Conservation (phyloP, 2,797 vertebrate species). For the Ctenosaura bakeri region DNA sequence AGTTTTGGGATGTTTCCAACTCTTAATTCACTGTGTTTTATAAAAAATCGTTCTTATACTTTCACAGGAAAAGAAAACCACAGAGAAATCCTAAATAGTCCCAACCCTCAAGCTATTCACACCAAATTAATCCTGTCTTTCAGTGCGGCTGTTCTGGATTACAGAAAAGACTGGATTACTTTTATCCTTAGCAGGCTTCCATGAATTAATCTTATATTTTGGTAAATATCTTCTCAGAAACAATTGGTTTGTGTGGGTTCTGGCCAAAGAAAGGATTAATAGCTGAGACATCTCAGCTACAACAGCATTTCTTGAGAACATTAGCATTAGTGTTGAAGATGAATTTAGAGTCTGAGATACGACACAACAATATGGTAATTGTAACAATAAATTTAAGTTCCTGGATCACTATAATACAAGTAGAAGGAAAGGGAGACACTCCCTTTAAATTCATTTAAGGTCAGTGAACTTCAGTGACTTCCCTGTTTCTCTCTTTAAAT, state of each 20-base stretch:
- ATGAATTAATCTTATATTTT: background rate
- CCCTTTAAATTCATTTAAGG: constrained; percentile 44
- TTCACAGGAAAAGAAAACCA: background rate
- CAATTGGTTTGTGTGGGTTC: background rate
- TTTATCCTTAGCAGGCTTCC: background rate
- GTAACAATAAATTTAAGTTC: background rate
- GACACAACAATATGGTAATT: background rate
- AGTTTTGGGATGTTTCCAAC: background rate
- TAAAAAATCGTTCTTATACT: background rate
- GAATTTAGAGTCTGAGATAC: background rate
- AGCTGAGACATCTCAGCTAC: background rate
- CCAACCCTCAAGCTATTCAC: background rate
- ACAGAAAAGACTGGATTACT: background rate
- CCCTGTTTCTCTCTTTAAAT: constrained; percentile 58
- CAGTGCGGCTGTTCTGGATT: background rate
- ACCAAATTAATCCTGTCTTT: background rate
- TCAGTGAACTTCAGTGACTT: constrained; percentile 46
- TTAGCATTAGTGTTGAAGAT: background rate
- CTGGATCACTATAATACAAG: accelerated
- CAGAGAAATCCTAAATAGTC: background rate
- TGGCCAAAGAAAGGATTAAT: background rate
- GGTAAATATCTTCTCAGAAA: background rate
- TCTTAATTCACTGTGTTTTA: background rate
- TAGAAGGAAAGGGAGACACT: background rate
- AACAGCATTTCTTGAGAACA: background rate